A percentile compares a stretch with the other conserved stretches of the same genome.
phyloP scores from a whole-genome alignment of 2,797 vertebrate species.

The Pangasius djambal region DNA sequence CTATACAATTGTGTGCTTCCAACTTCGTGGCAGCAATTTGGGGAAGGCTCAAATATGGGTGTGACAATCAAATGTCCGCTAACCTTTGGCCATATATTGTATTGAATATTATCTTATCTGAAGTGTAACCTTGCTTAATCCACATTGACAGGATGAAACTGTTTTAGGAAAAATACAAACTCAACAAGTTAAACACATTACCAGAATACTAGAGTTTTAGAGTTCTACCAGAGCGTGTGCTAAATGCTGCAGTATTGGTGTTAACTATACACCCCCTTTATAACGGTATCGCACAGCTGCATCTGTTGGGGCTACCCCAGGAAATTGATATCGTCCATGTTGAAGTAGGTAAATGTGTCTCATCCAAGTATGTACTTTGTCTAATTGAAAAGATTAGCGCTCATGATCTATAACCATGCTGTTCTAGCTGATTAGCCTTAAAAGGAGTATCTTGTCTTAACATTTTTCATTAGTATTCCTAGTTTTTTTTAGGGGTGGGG shows the following conservation, averaged over 20 bases:
- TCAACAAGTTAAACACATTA: neutral
- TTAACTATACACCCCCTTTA: neutral
- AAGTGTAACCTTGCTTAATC: neutral
- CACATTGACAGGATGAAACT: too few species aligned
- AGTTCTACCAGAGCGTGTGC: neutral
- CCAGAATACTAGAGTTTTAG: neutral
- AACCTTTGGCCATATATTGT: neutral
- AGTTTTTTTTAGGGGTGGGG: neutral
- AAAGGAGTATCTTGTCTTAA: neutral
- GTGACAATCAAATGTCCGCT: neutral
- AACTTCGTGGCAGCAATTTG: neutral
- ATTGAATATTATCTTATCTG: neutral
- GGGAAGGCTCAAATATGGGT: neutral
- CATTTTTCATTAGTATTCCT: neutral
- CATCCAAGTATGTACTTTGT: conserved; percentile 15
- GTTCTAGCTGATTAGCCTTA: neutral
- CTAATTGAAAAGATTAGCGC: conserved; percentile 36
- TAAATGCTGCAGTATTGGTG: neutral
- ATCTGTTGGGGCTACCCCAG: neutral
- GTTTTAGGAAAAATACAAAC: neutral
- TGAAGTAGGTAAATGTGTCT: neutral
- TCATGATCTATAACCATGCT: conserved; percentile 24
- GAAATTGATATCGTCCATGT: neutral
- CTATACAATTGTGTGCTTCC: neutral
- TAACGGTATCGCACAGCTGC: neutral